These are phyloP conservation scores for Synanthedon myopaeformis DNA, from an alignment of 2,888 invertebrate species.

Conservation along the genomic window DNA sequence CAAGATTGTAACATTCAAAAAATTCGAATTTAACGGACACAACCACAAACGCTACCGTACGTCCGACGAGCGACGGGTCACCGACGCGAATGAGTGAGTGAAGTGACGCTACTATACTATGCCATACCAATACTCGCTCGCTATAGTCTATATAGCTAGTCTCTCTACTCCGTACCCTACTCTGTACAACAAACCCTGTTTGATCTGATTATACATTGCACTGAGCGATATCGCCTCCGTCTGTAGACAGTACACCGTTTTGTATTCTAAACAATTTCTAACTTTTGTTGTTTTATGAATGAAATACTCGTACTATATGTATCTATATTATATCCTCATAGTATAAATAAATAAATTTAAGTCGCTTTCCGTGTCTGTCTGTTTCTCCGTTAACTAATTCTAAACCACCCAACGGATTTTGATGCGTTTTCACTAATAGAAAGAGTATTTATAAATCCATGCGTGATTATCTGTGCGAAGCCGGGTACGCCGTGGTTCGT, in stretches of 20 bases:
- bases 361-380: no score
- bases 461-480: no score
- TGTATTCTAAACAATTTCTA: conserved; percentile 12
- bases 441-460: no score
- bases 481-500: no score
- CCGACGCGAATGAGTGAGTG: conserved; percentile 52
- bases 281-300: no score
- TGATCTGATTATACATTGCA: conserved; percentile 46
- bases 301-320: no score
- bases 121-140: no score
- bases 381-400: no score
- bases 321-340: not conserved
- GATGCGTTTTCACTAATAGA: no score
- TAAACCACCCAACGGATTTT: no score
- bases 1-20: conserved; percentile 27
- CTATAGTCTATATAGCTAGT: conserved; percentile 4
- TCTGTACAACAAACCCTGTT: conserved; percentile 33
- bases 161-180: conserved; percentile 36
- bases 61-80: conserved; percentile 33
- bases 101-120: conserved; percentile 17
- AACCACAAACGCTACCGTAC: conserved; percentile 32
- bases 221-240: conserved; percentile 8
- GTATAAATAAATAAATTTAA: not conserved
- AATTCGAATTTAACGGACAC: conserved; percentile 31
- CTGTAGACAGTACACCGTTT: conserved; percentile 26